Base-by-base conservation (phyloP, 1,140 invertebrate genomes). In the Atta colombica region DNA sequence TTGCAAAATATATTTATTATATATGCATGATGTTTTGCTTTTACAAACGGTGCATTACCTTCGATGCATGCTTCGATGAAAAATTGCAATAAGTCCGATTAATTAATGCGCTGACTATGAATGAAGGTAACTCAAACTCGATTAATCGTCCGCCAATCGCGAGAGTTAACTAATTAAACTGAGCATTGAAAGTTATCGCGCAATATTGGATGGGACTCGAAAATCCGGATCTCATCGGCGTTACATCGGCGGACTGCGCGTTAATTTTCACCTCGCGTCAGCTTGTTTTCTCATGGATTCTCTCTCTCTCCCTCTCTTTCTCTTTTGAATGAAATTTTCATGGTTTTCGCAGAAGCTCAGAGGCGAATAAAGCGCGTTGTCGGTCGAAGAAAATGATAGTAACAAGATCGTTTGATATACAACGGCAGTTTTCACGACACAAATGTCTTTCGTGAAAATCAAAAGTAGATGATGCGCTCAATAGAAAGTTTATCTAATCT, bases 391-490 rank as follows among this genome's bases (percentile, higher is more conserved):
- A 61, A 35, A 14, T 55, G 21, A 25, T n/a, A 55, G 82, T n/a
- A 58, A 39, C 31, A 28, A 66, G 61, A 78, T 3, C 25, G 71
- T 51, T 89, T 88, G 80, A 86, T 86, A 81, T 61, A 88, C 39
- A 75, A 31, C n/a, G 71, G 53, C 21, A 72, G 77, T 81, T 86
- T 68, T 58, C 39, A 51, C 8, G 63, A 81, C 63, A 6, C 66
- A 58, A 85, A 90, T 45, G 69, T 55, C 63, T 66, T 28, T 25
- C 25, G 2, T 0, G 81, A 84, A 91, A 90, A 90, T 91, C 82
- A 91, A 84, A 90, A 88, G 49, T 74, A 28, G 69, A n/a, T 31
- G 49, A n/a, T 35, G 31, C 12, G 21, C 4, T 10, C n/a, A 3
- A 3, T 65, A 60, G 68, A 14, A n/a, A 61, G 60, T 65, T 45